These are phyloP conservation scores for Clostera curtula DNA, from an alignment of 2,888 invertebrate genomes.

Conservation along the genomic window DNA sequence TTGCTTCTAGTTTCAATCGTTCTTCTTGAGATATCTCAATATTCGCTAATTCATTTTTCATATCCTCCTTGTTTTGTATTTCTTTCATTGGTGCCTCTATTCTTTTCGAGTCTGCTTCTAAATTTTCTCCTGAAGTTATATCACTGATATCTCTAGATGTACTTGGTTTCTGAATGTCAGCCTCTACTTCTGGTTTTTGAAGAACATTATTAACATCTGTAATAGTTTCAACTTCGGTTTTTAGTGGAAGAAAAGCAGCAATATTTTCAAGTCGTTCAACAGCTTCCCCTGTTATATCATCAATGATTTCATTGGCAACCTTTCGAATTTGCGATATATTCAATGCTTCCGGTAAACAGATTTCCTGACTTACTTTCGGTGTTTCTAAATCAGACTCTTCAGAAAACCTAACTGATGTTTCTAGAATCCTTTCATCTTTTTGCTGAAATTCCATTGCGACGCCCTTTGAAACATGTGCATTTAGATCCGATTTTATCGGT, in stretches of 20 bases:
- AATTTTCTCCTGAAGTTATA: slow-evolving; percentile 1
- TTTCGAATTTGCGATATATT: slow-evolving; percentile 8
- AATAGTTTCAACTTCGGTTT: too few species aligned
- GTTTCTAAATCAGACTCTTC: neutral
- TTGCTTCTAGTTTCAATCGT: slow-evolving; percentile 10
- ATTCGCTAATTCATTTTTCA: slow-evolving; percentile 5
- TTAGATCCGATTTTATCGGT: neutral
- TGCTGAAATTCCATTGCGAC: neutral
- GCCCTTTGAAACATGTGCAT: neutral
- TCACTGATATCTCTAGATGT: too few species aligned
- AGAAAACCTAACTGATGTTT: neutral
- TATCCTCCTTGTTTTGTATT: slow-evolving; percentile 1
- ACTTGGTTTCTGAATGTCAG: too few species aligned
- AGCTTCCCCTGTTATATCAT: slow-evolving; percentile 12
- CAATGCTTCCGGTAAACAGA: neutral
- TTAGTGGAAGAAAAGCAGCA: neutral
- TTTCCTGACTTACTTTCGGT: neutral
- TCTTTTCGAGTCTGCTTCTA: slow-evolving; percentile 5
- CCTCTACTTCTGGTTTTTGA: slow-evolving; percentile 6
- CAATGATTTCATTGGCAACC: slow-evolving; percentile 11
- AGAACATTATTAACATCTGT: too few species aligned
- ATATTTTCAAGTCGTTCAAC: slow-evolving; percentile 9
- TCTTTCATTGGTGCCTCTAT: neutral
- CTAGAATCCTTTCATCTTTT: neutral
- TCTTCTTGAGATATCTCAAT: slow-evolving; percentile 1